Evolutionary conservation across 35 echinoderm and acorn worm genomes (phyloP), one percentile per base, ranked within the genome.

Genomic region (Anneissia japonica): DNA sequence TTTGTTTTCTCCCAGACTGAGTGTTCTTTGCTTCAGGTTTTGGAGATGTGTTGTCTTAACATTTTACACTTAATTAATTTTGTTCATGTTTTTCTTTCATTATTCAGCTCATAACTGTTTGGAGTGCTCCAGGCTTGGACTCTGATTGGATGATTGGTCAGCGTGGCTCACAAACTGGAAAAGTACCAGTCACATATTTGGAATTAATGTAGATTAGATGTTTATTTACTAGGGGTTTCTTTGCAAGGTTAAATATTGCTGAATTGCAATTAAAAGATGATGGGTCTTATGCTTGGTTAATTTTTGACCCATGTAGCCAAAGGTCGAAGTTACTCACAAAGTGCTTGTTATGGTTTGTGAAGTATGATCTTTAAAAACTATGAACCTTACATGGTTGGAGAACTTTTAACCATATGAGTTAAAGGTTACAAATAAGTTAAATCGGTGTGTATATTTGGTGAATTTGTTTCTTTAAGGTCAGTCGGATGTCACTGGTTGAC

Each of bases 141-240:
- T 74, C 86, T 45, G 96, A 99, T 85, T 99, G 96, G 96, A 91
- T 99, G 96, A 94, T 99, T 86, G 96, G 91, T 10, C 92, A 91
- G 73, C 90, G 92, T 23, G 91, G 92, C 17, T 83, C 72, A 32
- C 72, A 90, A 87, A 38, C 85, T 75, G 84, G 96, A 51, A 93
- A 85, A 74, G 92, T 94, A 38, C 96, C 96, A 74, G 74, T 94
- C 4, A 84, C 96, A 12, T 99, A 99, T 89, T 43, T 99, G 37
- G 92, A 99, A 75, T 31, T 99, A 37, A 84, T 11, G 51, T 73
- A 32, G 73, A 34, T 2, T 64, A 64, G 51, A 64, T 45, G 40
- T 45, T 45, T 45, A 64, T 64, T 64, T 64, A 64, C 6, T 23
- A 26, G 51, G 51, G 51, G 40, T 43, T 64, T 64, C 51, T 64